Percentiles rank a stretch among this genome's conserved stretches.
Conservation (phyloP, 2,113 vertebrate genomes). For the Hippolais icterina region DNA sequence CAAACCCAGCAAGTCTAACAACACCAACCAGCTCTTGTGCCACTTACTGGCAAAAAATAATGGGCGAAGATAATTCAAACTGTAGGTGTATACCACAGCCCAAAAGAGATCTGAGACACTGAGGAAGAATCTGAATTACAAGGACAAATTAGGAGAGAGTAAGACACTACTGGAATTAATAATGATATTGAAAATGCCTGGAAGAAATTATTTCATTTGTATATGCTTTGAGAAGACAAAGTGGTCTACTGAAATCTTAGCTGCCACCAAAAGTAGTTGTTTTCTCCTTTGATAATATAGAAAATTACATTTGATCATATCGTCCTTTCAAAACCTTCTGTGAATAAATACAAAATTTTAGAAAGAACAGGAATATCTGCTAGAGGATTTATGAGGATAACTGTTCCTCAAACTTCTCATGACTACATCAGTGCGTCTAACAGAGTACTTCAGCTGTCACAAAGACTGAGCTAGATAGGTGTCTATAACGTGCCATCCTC, state of each 20-base stretch:
- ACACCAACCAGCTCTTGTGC: neutral
- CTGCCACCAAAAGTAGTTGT: neutral
- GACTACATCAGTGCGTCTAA: neutral
- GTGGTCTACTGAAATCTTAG: neutral
- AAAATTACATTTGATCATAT: neutral
- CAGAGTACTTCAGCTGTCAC: neutral
- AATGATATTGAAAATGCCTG: neutral
- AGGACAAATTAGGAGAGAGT: neutral
- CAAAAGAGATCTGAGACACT: neutral
- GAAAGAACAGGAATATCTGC: neutral
- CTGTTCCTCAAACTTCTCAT: neutral
- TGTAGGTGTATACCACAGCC: neutral
- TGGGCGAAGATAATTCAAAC: rapidly evolving
- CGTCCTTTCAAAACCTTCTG: neutral
- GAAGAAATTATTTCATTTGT: neutral
- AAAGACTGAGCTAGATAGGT: neutral
- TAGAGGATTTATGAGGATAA: neutral
- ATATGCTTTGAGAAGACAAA: neutral
- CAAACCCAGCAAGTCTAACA: neutral
- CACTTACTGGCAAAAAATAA: neutral
- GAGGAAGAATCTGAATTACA: neutral
- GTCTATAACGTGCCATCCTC: neutral
- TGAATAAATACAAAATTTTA: neutral
- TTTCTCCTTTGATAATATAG: neutral
- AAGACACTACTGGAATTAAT: neutral